Evolutionary conservation across 2,797 vertebrate species (phyloP).

Genomic region (Diglossa cyanea): DNA sequence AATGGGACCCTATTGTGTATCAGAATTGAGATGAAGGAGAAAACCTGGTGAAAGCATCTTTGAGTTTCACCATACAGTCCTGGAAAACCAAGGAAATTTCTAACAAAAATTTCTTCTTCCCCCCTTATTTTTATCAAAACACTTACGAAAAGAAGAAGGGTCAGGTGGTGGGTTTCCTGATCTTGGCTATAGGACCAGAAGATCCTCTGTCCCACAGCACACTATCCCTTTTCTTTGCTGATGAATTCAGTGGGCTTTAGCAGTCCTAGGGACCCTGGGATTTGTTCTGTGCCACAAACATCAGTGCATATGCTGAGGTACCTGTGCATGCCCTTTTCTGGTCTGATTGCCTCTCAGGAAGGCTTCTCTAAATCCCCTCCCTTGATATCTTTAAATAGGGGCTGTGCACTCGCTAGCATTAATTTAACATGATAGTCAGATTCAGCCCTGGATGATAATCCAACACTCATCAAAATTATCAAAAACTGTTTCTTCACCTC

Average conservation of each 20-base stretch:
- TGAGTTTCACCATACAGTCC: not conserved
- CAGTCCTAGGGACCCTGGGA: accelerated
- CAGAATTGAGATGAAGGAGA: not conserved
- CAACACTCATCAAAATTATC: not conserved
- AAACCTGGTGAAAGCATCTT: not conserved
- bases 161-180: not conserved
- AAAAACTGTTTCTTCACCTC: not conserved
- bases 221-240: not conserved
- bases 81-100: not conserved
- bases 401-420: not conserved
- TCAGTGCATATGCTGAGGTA: not conserved
- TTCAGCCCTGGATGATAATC: not conserved
- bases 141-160: not conserved
- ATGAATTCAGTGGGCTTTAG: accelerated
- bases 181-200: not conserved
- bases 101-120: not conserved
- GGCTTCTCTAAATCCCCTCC: not conserved
- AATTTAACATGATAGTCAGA: not conserved
- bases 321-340: not conserved
- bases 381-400: not conserved
- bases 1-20: not conserved
- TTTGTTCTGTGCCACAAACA: not conserved
- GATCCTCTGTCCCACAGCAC: not conserved
- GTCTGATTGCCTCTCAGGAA: not conserved
- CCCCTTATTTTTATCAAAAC: not conserved